These are phyloP conservation scores for Epinephelus cyanopodus DNA, from an alignment of 2,113 vertebrate species.

Conservation along the genomic window DNA sequence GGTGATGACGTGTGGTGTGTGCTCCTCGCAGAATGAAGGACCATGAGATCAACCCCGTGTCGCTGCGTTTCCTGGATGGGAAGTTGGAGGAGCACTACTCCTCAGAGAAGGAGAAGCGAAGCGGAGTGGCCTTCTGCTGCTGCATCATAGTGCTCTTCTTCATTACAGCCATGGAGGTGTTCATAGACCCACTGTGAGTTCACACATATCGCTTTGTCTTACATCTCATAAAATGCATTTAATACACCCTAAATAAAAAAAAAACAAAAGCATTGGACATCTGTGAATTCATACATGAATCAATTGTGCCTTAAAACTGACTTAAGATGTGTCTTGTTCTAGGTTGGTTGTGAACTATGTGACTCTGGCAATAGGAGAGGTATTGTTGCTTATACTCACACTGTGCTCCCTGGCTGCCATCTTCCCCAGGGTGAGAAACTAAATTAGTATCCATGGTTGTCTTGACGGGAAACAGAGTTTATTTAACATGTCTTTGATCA, in stretches of 20 bases:
- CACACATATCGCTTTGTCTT: too few species aligned
- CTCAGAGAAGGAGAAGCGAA: slow-evolving; percentile 93
- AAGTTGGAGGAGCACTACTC: slow-evolving; percentile 92
- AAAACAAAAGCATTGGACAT: background rate
- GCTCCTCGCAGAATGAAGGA: slow-evolving; percentile 85
- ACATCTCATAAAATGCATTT: background rate
- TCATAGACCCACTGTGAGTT: slow-evolving; percentile 92
- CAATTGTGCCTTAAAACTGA: background rate
- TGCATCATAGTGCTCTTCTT: slow-evolving; percentile 92
- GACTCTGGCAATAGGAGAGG: slow-evolving; percentile 90
- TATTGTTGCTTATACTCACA: slow-evolving; percentile 90
- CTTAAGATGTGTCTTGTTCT: slow-evolving; percentile 30
- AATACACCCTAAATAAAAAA: background rate
- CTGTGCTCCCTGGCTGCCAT: slow-evolving; percentile 92
- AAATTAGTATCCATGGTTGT: background rate
- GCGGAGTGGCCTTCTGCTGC: slow-evolving; percentile 92
- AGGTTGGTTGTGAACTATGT: slow-evolving; percentile 94
- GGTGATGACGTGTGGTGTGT: background rate
- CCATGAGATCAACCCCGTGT: slow-evolving; percentile 87
- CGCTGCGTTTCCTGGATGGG: slow-evolving; percentile 89
- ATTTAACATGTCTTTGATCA: background rate
- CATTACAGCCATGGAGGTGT: slow-evolving; percentile 88
- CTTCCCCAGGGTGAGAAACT: slow-evolving; percentile 90
- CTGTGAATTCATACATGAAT: background rate
- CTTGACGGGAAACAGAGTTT: background rate